Percentiles rank a stretch among this genome's conserved stretches.
Conservation (phyloP, 2,888 invertebrate species). For the Mythimna ferrago region DNA sequence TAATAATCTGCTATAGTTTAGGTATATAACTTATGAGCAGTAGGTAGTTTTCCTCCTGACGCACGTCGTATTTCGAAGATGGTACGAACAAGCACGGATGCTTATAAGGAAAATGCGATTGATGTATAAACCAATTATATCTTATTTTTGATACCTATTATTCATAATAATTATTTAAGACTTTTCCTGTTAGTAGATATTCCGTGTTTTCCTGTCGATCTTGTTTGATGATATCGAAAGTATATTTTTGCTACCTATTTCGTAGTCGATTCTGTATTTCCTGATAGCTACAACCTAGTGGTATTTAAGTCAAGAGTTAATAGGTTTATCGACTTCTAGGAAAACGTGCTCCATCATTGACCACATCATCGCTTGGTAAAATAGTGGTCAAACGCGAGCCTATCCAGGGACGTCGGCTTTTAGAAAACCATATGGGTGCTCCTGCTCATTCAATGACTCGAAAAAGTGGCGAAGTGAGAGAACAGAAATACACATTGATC, state of each 20-base stretch:
- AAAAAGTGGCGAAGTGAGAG: too few species aligned
- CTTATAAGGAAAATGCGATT: conserved; percentile 34
- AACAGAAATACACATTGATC: too few species aligned
- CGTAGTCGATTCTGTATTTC: too few species aligned
- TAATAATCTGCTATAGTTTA: not conserved
- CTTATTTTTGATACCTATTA: not conserved
- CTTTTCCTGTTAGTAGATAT: conserved; percentile 7
- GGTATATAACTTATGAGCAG: not conserved
- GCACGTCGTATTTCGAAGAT: conserved; percentile 9
- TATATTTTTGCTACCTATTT: not conserved
- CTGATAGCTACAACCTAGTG: too few species aligned
- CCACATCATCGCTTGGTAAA: too few species aligned
- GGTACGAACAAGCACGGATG: conserved; percentile 42
- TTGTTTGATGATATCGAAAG: conserved; percentile 2
- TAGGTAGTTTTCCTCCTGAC: conserved; percentile 26
- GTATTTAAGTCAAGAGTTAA: too few species aligned
- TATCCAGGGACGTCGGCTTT: too few species aligned
- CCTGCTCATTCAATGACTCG: too few species aligned
- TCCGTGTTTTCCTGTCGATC: not conserved
- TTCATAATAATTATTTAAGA: conserved; percentile 10
- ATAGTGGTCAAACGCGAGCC: too few species aligned
- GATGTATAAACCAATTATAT: conserved; percentile 1
- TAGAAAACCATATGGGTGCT: too few species aligned
- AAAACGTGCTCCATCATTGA: too few species aligned
- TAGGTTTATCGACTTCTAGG: too few species aligned